These are phyloP conservation scores for Pelodytes ibericus DNA, from an alignment of 2,797 vertebrate genomes.

Conservation along the genomic window DNA sequence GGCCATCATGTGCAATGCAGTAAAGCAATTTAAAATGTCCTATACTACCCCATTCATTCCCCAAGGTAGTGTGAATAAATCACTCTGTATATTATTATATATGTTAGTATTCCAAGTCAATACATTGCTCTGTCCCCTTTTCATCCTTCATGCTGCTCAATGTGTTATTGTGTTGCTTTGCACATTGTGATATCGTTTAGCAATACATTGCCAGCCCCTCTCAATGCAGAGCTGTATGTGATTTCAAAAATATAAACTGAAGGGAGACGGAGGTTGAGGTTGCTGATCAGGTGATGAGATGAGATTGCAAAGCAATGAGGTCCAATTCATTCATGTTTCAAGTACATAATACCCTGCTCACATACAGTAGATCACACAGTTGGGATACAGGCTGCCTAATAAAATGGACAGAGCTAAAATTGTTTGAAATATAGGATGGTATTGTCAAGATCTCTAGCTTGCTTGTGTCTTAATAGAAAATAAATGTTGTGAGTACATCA, in stretches of 20 bases:
- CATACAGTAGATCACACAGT: too few relatives aligned
- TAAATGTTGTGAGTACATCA: too few relatives aligned
- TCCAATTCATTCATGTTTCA: conserved; percentile 18
- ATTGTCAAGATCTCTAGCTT: too few relatives aligned
- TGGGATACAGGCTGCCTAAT: too few relatives aligned
- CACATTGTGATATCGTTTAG: background rate
- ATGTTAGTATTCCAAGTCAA: background rate
- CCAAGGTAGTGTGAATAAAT: background rate
- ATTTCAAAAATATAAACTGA: background rate
- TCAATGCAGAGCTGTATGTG: background rate
- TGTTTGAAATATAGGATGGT: too few relatives aligned
- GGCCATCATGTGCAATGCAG: background rate
- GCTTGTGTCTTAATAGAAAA: too few relatives aligned
- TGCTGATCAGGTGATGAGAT: background rate
- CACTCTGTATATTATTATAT: background rate
- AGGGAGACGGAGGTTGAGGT: background rate
- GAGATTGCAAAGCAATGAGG: conserved; percentile 23
- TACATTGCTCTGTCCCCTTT: background rate
- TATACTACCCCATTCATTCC: background rate
- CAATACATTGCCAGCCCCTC: background rate
- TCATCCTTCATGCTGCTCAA: background rate
- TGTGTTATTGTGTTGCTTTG: background rate
- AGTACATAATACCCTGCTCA: background rate
- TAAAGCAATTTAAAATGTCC: background rate
- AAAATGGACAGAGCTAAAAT: too few relatives aligned